Conservation (phyloP, 1,140 invertebrate genomes). For the Drosophila suzukii region DNA sequence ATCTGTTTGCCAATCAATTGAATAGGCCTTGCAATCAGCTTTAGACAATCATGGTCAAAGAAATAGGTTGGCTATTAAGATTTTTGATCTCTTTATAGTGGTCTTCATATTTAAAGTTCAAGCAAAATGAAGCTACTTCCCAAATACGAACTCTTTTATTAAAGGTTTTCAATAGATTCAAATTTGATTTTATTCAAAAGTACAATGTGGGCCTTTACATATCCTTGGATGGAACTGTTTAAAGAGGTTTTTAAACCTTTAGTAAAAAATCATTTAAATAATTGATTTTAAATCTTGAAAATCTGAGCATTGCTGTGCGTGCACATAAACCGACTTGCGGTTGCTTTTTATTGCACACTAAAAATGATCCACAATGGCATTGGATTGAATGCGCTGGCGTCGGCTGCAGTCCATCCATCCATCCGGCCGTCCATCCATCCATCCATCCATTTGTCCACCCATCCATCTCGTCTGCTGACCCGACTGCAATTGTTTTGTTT, state of each 20-base stretch:
- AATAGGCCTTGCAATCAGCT: slow-evolving; percentile 36
- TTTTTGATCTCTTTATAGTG: not conserved
- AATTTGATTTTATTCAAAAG: too few species aligned
- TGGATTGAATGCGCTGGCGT: slow-evolving; percentile 41
- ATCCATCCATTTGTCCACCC: slow-evolving; percentile 16
- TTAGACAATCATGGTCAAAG: slow-evolving; percentile 15
- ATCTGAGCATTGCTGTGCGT: slow-evolving; percentile 3
- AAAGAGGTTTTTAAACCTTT: not conserved
- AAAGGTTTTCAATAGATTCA: too few species aligned
- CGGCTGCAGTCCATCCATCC: slow-evolving; percentile 25
- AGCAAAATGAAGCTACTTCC: too few species aligned
- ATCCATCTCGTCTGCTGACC: slow-evolving; percentile 35
- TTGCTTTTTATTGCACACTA: slow-evolving; percentile 74
- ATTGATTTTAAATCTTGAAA: not conserved
- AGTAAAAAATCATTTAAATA: not conserved
- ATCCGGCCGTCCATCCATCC: slow-evolving; percentile 15
- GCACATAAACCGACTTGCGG: slow-evolving; percentile 21
- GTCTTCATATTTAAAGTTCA: not conserved
- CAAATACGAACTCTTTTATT: too few species aligned
- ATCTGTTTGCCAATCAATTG: slow-evolving; percentile 74
- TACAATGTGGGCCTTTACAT: too few species aligned
- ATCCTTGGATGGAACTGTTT: too few species aligned
- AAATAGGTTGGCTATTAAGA: not conserved
- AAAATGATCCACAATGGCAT: slow-evolving; percentile 59
- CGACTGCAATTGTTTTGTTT: slow-evolving; percentile 75